Conservation (phyloP, 2,113 vertebrate species). For the Tympanuchus pallidicinctus region DNA sequence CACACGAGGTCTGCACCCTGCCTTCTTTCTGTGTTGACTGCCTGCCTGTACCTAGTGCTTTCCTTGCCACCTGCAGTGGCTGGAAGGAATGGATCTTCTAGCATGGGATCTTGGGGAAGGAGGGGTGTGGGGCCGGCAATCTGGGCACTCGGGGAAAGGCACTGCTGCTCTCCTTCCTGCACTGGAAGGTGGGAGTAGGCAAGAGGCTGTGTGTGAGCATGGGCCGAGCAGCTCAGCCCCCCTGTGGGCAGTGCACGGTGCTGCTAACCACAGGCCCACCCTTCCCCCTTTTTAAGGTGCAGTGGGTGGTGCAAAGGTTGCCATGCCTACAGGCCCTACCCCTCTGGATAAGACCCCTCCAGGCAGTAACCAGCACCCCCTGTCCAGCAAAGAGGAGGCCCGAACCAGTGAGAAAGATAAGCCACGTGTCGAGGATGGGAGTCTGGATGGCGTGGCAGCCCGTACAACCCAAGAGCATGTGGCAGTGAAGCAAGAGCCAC, state of each 20-base stretch:
- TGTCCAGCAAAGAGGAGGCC: slow-evolving; percentile 91
- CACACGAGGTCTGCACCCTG: slow-evolving; percentile 95
- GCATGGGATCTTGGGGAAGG: neutral
- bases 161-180: neutral
- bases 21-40: slow-evolving; percentile 69
- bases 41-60: neutral
- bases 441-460: slow-evolving; percentile 85
- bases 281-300: slow-evolving; percentile 99
- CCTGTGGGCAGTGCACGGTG: neutral
- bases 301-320: slow-evolving; percentile 99
- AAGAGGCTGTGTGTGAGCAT: neutral
- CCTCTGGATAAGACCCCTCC: slow-evolving; percentile 91
- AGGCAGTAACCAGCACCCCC: slow-evolving; percentile 89
- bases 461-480: slow-evolving; percentile 87
- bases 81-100: fast-evolving
- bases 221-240: neutral
- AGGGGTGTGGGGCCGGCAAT: neutral
- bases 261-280: slow-evolving; percentile 91
- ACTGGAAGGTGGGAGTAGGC: neutral
- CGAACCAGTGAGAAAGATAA: slow-evolving; percentile 90
- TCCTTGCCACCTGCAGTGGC: neutral
- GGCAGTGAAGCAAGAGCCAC: slow-evolving; percentile 88
- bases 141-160: neutral
- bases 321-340: slow-evolving; percentile 91
- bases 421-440: slow-evolving; percentile 83